A percentile compares a stretch with the other conserved stretches of the same genome.
Evolutionary conservation across 2,113 vertebrate species (phyloP).

Genomic region (Zosterops pallidus): DNA sequence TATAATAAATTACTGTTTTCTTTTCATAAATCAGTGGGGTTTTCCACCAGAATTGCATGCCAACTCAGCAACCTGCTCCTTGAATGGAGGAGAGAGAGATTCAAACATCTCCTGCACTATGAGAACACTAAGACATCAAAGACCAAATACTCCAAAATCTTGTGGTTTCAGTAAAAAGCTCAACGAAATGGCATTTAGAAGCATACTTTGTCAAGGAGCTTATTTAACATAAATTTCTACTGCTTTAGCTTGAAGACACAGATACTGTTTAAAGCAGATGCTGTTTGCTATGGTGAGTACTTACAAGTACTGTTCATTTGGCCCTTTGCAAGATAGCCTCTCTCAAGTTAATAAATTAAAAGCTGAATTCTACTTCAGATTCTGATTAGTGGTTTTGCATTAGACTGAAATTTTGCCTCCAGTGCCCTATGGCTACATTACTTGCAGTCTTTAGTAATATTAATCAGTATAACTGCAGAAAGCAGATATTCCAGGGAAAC

Average conservation of each 20-base stretch:
- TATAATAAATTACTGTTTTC: not conserved
- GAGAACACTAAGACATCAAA: not conserved
- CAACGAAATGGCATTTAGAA: not conserved
- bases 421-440: not conserved
- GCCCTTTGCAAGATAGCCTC: not conserved
- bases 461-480: not conserved
- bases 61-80: not conserved
- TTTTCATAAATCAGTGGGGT: not conserved
- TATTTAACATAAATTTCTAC: not conserved
- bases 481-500: not conserved
- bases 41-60: not conserved
- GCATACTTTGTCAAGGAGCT: not conserved
- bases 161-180: not conserved
- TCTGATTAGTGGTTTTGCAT: not conserved
- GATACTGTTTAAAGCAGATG: not conserved
- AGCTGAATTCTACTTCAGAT: not conserved
- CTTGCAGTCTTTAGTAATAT: not conserved
- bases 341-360: not conserved
- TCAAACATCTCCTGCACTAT: not conserved
- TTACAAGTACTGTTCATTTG: not conserved
- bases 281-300: not conserved
- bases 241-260: not conserved
- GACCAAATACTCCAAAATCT: not conserved
- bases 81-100: accelerated
- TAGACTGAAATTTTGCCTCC: not conserved